Base-by-base conservation (phyloP, 2,888 invertebrate species). In the Mactromeris polynyma region DNA sequence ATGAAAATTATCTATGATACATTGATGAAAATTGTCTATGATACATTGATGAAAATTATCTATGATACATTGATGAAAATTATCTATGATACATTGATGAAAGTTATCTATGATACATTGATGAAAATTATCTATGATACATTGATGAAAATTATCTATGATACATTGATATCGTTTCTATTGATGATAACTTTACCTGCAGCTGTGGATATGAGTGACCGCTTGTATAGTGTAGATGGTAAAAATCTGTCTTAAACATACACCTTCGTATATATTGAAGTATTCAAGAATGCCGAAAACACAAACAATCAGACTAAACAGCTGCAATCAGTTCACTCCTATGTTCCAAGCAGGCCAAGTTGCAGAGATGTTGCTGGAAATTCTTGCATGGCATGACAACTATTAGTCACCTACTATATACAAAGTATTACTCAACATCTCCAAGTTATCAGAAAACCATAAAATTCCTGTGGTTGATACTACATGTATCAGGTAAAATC, bases 401-500 rank as follows among this genome's bases (percentile, higher is more conserved):
- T 33, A 36, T 73, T 73, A 73, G 73, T 73, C 73, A 73, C 36
- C 14, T 36, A 33, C 17, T 36, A 33, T n/a, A n/a, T 33, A 3
- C 36, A 33, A 73, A 26, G 36, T 73, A 33, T 73, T 73, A 73
- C 73, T 73, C 73, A 73, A 73, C 73, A 31, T 33, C 17, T 46
- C 46, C 46, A 46, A 17, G 17, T 9, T 69, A 73, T 73, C 73
- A 33, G 73, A 33, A 73, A 73, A 73, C 73, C 33, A 73, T 73
- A 73, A 73, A 73, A 73, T 33, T 19, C 9, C 33, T n/a, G 33
- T 33, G 33, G n/a, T 73, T 73, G 36, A 73, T 73, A 26, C n/a
- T 26, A 58, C 9, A 58, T 58, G 73, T 73, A 73, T 33, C 33
- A 36, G 73, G 73, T 36, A 73, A 73, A 73, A 73, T 73, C 73